These are phyloP conservation scores for Allophyes oxyacanthae DNA, from an alignment of 2,888 invertebrate species.

Conservation along the genomic window DNA sequence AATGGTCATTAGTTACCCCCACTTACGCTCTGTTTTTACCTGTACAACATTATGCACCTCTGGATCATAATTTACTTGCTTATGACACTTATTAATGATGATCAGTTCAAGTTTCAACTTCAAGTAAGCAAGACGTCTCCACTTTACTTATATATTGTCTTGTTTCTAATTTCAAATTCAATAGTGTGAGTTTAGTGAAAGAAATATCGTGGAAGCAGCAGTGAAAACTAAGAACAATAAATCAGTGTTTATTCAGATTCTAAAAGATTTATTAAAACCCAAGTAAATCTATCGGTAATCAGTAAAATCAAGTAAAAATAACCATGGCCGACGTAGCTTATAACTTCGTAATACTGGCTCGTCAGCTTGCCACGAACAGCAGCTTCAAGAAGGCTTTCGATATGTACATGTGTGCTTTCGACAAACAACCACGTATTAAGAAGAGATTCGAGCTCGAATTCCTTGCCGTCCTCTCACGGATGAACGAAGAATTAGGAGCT, in stretches of 20 bases:
- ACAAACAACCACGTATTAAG: constrained; percentile 18
- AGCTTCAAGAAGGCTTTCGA: constrained; percentile 23
- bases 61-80: not conserved
- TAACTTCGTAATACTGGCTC: constrained; percentile 23
- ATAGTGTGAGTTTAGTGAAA: not conserved
- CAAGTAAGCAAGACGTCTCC: constrained; percentile 6
- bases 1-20: constrained; percentile 3
- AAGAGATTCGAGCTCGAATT: constrained; percentile 21
- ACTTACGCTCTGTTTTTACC: not conserved
- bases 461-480: constrained; percentile 16
- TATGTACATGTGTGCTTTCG: constrained; percentile 37
- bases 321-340: constrained; percentile 12
- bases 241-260: too few species aligned
- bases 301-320: not conserved
- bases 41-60: not conserved
- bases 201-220: not conserved
- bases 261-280: too few species aligned
- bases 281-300: not conserved
- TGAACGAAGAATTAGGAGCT: constrained; percentile 32
- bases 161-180: not conserved
- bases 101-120: constrained; percentile 12
- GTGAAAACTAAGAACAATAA: not conserved
- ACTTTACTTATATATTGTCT: not conserved
- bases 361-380: constrained; percentile 14
- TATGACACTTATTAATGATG: not conserved